Conservation (phyloP, 2,113 vertebrate species). For the Gallinago undulata region DNA sequence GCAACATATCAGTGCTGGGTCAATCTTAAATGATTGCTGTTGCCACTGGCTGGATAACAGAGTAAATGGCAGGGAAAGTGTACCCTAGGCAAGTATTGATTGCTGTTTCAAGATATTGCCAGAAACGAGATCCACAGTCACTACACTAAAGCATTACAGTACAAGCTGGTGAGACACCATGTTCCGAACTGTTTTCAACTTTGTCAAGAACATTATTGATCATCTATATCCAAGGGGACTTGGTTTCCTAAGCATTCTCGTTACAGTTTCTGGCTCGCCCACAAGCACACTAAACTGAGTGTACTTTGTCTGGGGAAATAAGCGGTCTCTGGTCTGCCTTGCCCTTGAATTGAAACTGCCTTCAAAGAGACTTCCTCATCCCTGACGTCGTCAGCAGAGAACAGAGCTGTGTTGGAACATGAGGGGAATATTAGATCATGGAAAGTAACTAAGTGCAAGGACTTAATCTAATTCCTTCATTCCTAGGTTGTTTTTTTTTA, state of each 20-base stretch:
- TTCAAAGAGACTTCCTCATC: slow-evolving; percentile 21
- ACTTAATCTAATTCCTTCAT: not conserved
- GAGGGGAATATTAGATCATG: slow-evolving; percentile 37
- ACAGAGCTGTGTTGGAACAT: slow-evolving; percentile 23
- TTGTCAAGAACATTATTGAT: slow-evolving; percentile 35
- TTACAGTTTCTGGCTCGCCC: slow-evolving; percentile 28
- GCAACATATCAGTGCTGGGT: not conserved
- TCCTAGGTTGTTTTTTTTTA: not conserved
- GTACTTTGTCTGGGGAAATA: not conserved
- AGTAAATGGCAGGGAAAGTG: not conserved
- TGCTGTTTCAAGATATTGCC: not conserved
- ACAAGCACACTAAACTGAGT: not conserved
- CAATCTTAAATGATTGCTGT: not conserved
- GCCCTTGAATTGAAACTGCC: not conserved
- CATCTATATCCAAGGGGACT: not conserved
- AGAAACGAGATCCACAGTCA: not conserved
- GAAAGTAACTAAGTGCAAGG: slow-evolving; percentile 26
- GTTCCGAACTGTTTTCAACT: not conserved
- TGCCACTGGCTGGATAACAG: not conserved
- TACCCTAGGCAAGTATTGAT: not conserved
- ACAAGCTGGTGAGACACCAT: not conserved
- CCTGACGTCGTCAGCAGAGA: not conserved
- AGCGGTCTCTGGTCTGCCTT: slow-evolving; percentile 18
- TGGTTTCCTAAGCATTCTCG: not conserved
- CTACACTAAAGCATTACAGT: not conserved